Evolutionary conservation across 2,797 vertebrate genomes (phyloP).

Genomic region (Hypotaenidia philippensis): DNA sequence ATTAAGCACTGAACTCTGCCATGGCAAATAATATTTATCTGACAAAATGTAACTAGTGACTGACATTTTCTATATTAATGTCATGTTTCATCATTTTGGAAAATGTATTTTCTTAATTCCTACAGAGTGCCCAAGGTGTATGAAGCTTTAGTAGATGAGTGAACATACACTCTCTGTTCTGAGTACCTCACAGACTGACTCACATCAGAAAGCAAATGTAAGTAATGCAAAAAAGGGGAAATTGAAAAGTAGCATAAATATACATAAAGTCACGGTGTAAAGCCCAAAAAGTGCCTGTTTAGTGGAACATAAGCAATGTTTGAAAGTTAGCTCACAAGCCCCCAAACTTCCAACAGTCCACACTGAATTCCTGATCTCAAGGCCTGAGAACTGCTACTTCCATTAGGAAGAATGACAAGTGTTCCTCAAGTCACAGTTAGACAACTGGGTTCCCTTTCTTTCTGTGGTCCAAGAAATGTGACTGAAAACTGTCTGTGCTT

Average conservation of each 20-base stretch:
- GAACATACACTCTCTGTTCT: not conserved
- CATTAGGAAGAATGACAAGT: not conserved
- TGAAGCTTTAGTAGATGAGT: not conserved
- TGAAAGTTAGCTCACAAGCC: not conserved
- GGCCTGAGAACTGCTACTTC: not conserved
- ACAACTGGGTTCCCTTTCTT: not conserved
- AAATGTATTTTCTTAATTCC: constrained; percentile 43
- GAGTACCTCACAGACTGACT: not conserved
- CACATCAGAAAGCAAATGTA: not conserved
- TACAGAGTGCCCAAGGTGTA: constrained; percentile 14
- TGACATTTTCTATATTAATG: constrained; percentile 43
- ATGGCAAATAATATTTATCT: constrained; percentile 59
- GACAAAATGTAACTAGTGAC: constrained; percentile 56
- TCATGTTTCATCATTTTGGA: constrained; percentile 45
- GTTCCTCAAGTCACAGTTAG: not conserved
- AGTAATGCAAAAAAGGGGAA: not conserved
- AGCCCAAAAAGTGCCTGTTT: not conserved
- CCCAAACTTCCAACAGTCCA: not conserved
- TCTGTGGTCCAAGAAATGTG: not conserved
- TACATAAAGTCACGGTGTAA: not conserved
- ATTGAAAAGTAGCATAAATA: not conserved
- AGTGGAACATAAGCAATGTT: not conserved
- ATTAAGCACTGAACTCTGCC: constrained; percentile 30
- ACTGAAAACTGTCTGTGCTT: not conserved
- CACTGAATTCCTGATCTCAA: not conserved